A percentile compares a stretch with the other conserved stretches of the same genome.
These are phyloP conservation scores for Ahaetulla prasina DNA, from an alignment of 2,113 vertebrate genomes.

Conservation along the genomic window DNA sequence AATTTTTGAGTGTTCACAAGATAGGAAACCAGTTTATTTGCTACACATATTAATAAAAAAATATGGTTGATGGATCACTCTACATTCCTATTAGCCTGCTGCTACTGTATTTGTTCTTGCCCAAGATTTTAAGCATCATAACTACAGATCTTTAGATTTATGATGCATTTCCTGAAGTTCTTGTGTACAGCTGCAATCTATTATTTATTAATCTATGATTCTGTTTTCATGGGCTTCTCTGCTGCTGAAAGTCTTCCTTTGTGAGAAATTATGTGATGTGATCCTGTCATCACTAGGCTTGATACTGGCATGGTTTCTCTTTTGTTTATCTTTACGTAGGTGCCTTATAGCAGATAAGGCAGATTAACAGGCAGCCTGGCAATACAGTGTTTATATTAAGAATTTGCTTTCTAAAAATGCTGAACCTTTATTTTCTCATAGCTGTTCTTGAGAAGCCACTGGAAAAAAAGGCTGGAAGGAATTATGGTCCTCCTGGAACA, in stretches of 20 bases:
- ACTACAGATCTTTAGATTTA: background rate
- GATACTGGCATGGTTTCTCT: background rate
- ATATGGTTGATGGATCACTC: background rate
- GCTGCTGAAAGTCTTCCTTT: background rate
- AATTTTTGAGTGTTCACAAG: background rate
- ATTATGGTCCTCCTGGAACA: slow-evolving; percentile 82
- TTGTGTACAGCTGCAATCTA: background rate
- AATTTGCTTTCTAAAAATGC: background rate
- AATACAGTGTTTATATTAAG: background rate
- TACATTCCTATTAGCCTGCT: background rate
- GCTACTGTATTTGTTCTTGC: background rate
- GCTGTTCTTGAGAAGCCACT: slow-evolving; percentile 89
- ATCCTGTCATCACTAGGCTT: background rate
- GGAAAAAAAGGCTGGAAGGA: slow-evolving; percentile 93
- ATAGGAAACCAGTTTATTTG: background rate
- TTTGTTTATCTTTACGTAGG: background rate
- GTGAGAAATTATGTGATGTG: background rate
- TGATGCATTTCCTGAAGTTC: background rate
- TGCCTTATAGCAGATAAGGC: background rate
- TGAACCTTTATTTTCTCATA: slow-evolving; percentile 49
- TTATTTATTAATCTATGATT: background rate
- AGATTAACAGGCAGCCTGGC: background rate
- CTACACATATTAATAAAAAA: background rate
- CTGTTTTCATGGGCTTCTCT: background rate
- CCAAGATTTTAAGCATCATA: background rate